Conservation (phyloP, 2,113 vertebrate species). For the Dromiciops gliroides region DNA sequence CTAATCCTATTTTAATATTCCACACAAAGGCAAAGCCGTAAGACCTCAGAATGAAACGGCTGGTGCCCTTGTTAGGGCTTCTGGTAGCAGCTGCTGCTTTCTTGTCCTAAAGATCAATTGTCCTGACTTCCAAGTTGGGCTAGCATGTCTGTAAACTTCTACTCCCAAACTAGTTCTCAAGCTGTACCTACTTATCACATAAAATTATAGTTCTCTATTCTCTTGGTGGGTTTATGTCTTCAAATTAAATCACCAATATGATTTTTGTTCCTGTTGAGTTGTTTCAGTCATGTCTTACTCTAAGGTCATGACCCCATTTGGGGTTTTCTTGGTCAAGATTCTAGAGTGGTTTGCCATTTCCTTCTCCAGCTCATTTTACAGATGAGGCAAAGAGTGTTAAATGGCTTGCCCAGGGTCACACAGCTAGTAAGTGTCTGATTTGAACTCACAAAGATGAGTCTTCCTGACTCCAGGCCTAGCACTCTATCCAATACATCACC, state of each 20-base stretch:
- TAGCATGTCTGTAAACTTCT: neutral
- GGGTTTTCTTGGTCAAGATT: neutral
- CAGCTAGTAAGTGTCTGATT: neutral
- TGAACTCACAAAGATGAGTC: neutral
- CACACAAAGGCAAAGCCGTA: neutral
- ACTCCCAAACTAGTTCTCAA: neutral
- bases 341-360: neutral
- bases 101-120: neutral
- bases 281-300: neutral
- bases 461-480: neutral
- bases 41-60: neutral
- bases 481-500: no score
- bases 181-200: neutral
- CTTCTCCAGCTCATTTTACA: neutral
- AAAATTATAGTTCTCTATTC: neutral
- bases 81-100: neutral
- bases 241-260: neutral
- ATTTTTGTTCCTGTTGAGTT: neutral
- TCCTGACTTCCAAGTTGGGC: neutral
- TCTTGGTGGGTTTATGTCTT: neutral
- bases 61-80: neutral
- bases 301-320: neutral
- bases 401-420: neutral
- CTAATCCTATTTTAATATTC: neutral
- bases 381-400: neutral